Conservation (phyloP, 2,888 invertebrate species). For the Platycheirus albimanus region DNA sequence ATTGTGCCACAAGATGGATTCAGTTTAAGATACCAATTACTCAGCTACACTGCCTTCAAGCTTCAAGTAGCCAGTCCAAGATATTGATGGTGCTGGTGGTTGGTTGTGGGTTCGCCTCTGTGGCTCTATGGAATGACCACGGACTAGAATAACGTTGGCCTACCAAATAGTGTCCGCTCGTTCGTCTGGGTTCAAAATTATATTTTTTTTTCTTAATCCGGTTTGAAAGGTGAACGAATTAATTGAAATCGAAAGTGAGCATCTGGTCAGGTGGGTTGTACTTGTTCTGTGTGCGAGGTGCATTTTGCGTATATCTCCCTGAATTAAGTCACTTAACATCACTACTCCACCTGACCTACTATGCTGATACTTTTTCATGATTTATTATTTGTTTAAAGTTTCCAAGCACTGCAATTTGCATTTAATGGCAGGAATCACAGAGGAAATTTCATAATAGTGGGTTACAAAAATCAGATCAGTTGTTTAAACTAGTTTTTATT, state of each 20-base stretch:
- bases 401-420: neutral
- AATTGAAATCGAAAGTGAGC: slow-evolving; percentile 51
- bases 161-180: too few species aligned
- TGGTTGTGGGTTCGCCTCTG: too few species aligned
- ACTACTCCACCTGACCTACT: slow-evolving; percentile 22
- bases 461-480: neutral
- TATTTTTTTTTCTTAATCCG: too few species aligned
- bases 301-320: too few species aligned
- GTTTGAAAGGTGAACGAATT: slow-evolving; percentile 34
- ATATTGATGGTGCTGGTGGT: neutral
- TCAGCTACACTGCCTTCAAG: neutral
- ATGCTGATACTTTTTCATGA: too few species aligned
- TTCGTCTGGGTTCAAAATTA: neutral
- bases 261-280: slow-evolving; percentile 51
- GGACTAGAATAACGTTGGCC: neutral
- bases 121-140: too few species aligned
- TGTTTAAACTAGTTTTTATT: neutral
- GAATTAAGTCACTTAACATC: slow-evolving; percentile 35
- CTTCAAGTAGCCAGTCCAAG: too few species aligned
- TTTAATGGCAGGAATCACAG: neutral
- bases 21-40: slow-evolving; percentile 25
- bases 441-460: neutral
- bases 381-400: neutral
- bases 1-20: slow-evolving; percentile 41
- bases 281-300: too few species aligned